phyloP scores from a whole-genome alignment of 2,113 vertebrate species.

The Benitochromis conjunctus region DNA sequence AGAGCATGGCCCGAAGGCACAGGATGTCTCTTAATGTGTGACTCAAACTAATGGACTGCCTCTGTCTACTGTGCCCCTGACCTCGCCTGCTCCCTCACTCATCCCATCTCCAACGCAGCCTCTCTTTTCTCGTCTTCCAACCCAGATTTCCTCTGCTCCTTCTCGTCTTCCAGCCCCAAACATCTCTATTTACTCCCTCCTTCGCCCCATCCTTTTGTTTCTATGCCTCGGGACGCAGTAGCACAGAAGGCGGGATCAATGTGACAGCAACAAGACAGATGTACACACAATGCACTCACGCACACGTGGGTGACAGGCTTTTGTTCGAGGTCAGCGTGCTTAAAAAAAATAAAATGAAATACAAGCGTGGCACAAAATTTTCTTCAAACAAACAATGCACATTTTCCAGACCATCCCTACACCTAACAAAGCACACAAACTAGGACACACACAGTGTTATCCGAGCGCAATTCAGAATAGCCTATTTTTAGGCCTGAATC shows the following conservation, averaged over 20 bases:
- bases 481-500: conserved; percentile 6
- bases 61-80: conserved; percentile 33
- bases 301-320: neutral
- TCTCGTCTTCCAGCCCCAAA: neutral
- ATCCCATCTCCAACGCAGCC: neutral
- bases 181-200: neutral
- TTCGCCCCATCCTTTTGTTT: neutral
- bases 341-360: conserved; percentile 16
- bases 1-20: conserved; percentile 34
- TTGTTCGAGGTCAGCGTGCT: neutral
- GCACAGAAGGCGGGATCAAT: conserved; percentile 13
- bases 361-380: neutral
- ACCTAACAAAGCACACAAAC: neutral
- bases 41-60: conserved; percentile 60
- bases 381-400: neutral
- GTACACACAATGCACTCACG: neutral
- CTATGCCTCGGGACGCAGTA: neutral
- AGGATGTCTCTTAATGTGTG: conserved; percentile 36
- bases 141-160: neutral
- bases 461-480: conserved; percentile 4
- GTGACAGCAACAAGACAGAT: conserved; percentile 7
- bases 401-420: neutral
- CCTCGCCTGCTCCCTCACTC: conserved; percentile 25
- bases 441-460: neutral
- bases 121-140: neutral